Base-by-base conservation (phyloP, 92 coral and sea anemone species). In the Meandrina meandrites region DNA sequence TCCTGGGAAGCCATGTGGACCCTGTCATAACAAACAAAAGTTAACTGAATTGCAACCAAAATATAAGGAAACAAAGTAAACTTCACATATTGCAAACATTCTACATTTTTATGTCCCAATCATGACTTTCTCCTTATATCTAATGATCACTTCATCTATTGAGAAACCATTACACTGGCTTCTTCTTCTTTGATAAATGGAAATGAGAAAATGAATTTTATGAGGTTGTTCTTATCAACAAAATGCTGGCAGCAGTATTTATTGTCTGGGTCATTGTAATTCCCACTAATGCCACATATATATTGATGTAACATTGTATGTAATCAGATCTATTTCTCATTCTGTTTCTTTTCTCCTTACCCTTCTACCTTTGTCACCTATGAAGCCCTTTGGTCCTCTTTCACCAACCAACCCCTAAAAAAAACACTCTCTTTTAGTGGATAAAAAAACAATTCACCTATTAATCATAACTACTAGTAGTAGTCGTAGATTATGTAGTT, bases 361-460 rank as follows among this genome's bases (percentile, higher is more conserved):
- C 89, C 81, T 71, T 22, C 56, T 88, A 11, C 95, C 95, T 79
- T 90, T 85, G 37, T 77, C 79, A 36, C 97, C 96, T 70, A 53
- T 77, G 19, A 48, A 84, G 36, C 96, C 96, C 37, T 92, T 90
- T 9, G 79, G 86, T 45, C 97, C 97, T 47, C 4, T 50, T 60
- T 31, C 21, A 37, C 94, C 94, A 30, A 48, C 76, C n/a, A 80
- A 66, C 79, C 93, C 93, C 93, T 91, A 27, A 1, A 48, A 83
- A 50, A 45, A 62, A 54, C 42, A 18, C 11, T 19, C n/a, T 19
- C 5, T 72, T 37, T 72, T 21, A 72, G 27, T 72, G 50, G 76
- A 72, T 72, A 36, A 32, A 10, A 68, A 30, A 28, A 71, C 9
- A 71, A 35, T 35, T 16, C 9, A 19, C 47, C 47, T 5, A 34